phyloP scores from a whole-genome alignment of 2,888 invertebrate genomes.

The Argyra leucocephala region DNA sequence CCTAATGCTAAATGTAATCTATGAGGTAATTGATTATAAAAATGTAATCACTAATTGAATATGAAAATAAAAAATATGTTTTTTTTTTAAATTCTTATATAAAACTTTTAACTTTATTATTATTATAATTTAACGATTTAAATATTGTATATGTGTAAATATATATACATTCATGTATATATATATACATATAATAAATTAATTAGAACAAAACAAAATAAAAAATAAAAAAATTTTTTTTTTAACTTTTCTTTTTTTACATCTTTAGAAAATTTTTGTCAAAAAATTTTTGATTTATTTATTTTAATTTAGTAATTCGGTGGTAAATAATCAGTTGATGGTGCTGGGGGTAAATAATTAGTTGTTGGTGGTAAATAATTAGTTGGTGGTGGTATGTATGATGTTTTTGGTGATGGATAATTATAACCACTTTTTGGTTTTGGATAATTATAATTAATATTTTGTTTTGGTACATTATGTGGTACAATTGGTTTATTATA shows the following conservation, averaged over 20 bases:
- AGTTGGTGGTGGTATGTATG: constrained; percentile 16
- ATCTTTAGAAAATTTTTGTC: background rate
- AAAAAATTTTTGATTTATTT: background rate
- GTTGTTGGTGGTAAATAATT: background rate
- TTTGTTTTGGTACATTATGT: background rate
- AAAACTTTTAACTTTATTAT: too few species aligned
- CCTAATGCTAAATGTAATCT: too few species aligned
- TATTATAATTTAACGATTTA: too few species aligned
- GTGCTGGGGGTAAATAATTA: constrained; percentile 19
- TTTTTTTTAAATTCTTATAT: too few species aligned
- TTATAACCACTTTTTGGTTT: background rate
- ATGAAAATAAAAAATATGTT: too few species aligned
- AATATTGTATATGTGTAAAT: too few species aligned
- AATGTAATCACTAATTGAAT: too few species aligned
- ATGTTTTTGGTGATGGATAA: constrained; percentile 15
- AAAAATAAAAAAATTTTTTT: too few species aligned
- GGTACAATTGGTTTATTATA: constrained; percentile 17
- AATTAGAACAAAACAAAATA: too few species aligned
- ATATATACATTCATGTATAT: too few species aligned
- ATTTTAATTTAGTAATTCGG: constrained; percentile 21
- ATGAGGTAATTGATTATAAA: too few species aligned
- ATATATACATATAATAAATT: too few species aligned
- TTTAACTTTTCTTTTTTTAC: background rate
- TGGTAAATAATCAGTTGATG: constrained; percentile 32
- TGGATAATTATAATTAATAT: background rate